Base-by-base conservation (phyloP, 2,113 vertebrate species). In the Calcarius ornatus region DNA sequence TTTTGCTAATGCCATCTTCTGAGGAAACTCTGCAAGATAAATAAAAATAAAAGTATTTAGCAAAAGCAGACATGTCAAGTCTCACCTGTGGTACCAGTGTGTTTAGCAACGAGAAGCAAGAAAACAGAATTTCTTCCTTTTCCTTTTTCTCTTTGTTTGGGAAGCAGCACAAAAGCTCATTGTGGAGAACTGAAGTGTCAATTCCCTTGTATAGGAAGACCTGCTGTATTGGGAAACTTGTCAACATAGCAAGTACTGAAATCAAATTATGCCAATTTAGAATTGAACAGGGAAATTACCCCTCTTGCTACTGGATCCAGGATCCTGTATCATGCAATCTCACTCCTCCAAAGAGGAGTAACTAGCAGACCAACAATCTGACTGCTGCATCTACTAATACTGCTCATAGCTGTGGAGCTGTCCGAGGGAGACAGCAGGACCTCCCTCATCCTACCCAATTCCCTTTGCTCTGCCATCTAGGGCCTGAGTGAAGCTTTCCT, bases 1-100 rank as follows among this genome's bases (percentile, higher is more conserved):
- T 91, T 76, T 94, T 83, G 51, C 16, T 35, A 28, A 40, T 12
- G 27, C 48, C 71, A 5, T 64, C 88, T 90, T 97, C 53, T 1
- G 42, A 53, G 83, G 81, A 11, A 81, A 38, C 70, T 86, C 97
- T 97, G 83, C 15, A 97, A 95, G 30, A 72, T 2, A 95, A 93
- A 88, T 19, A 63, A 69, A 88, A 71, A 79, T 18, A 42, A 37
- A 79, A 70, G 1, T 37, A 40, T 53, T 92, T 54, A 81, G 21
- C 16, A 40, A 87, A 92, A 87, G 33, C 35, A 81, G 30, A 50
- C 3, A 6, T 35, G 6, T 45, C 38, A 68, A 56, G 7, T 48
- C 18, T 59, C 66, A 75, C 43, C 15, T 61, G 40, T 22, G 12
- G 37, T 31, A 45, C 10, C n/a, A 82, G 9, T 11, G 15, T 64